phyloP scores from a whole-genome alignment of 2,797 vertebrate species.

The Echeneis naucrates region DNA sequence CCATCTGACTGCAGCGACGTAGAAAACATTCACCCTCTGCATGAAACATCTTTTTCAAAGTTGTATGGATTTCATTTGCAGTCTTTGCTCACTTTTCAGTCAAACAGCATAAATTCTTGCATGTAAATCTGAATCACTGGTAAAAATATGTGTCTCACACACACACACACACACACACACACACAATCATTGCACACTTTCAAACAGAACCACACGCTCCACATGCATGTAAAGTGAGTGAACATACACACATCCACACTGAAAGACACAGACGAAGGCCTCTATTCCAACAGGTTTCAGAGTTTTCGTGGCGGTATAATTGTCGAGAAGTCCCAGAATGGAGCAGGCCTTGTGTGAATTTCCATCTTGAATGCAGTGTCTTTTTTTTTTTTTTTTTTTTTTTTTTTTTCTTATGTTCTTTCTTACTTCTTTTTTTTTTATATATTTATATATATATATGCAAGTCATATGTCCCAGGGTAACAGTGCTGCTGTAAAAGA shows the following conservation, averaged over 20 bases:
- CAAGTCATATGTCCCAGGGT: constrained; percentile 33
- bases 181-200: constrained; percentile 38
- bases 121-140: constrained; percentile 11
- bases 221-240: constrained; percentile 19
- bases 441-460: no score
- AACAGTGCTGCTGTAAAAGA: constrained; percentile 29
- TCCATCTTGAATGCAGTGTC: constrained; percentile 24
- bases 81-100: constrained; percentile 22
- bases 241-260: constrained; percentile 37
- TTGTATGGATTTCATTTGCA: constrained; percentile 4
- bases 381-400: background rate
- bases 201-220: constrained; percentile 4
- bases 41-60: constrained; percentile 16
- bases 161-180: constrained; percentile 14
- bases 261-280: constrained; percentile 12
- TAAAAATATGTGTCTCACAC: background rate
- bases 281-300: constrained; percentile 51
- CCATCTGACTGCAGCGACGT: constrained; percentile 15
- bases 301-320: constrained; percentile 40
- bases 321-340: background rate
- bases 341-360: constrained; percentile 21
- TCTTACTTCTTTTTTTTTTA: background rate
- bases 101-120: constrained; percentile 13
- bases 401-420: background rate
- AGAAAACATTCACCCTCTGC: constrained; percentile 36